A percentile compares a stretch with the other conserved stretches of the same genome.
phyloP scores from a whole-genome alignment of 2,888 invertebrate species.

The Tetragnatha montana region DNA sequence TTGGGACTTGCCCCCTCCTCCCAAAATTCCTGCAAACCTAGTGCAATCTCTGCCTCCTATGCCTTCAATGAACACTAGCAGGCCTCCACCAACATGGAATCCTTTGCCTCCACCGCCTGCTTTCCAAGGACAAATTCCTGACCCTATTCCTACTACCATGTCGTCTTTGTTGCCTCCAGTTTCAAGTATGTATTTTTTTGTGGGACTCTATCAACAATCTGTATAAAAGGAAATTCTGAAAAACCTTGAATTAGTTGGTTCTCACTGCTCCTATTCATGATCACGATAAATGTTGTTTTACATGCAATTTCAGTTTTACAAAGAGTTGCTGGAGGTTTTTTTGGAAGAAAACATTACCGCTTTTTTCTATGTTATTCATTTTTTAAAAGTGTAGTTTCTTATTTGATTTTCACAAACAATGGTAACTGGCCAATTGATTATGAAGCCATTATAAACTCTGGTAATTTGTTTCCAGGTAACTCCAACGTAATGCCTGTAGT shows the following conservation, averaged over 20 bases:
- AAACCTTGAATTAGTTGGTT: not conserved
- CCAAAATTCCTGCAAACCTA: slow-evolving; percentile 10
- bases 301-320: too few species aligned
- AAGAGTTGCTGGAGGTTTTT: too few species aligned
- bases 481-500: not conserved
- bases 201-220: too few species aligned
- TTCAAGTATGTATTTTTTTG: slow-evolving; percentile 16
- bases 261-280: too few species aligned
- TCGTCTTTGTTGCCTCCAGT: not conserved
- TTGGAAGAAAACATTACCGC: not conserved
- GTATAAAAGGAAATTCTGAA: too few species aligned
- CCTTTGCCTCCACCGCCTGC: slow-evolving; percentile 59
- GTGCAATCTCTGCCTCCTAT: slow-evolving; percentile 8
- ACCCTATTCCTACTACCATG: not conserved
- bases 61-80: not conserved
- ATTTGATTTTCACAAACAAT: too few species aligned
- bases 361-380: not conserved
- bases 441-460: not conserved
- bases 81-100: slow-evolving; percentile 22
- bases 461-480: not conserved
- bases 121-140: slow-evolving; percentile 23
- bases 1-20: slow-evolving; percentile 48
- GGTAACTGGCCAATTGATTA: not conserved
- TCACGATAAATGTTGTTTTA: too few species aligned
- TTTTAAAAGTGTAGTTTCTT: not conserved